Evolutionary conservation across 1,140 invertebrate species (phyloP).

Genomic region (Frieseomelitta varia): DNA sequence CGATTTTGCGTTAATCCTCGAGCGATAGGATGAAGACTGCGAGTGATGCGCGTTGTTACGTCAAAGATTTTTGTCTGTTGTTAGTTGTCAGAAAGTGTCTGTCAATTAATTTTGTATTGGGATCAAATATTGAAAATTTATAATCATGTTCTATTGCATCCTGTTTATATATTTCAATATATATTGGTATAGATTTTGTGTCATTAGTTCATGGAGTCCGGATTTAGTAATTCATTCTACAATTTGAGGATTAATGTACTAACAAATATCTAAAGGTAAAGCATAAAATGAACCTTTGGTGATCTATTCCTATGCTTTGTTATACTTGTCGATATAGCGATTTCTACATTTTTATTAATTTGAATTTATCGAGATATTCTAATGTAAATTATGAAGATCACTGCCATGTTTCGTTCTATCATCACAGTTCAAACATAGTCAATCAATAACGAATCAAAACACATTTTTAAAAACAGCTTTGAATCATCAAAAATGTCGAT

Average conservation of each 20-base stretch:
- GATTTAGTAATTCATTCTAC: neutral
- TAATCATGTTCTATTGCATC: neutral
- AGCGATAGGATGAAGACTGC: conserved; percentile 30
- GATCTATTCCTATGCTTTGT: conserved; percentile 6
- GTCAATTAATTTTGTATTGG: neutral
- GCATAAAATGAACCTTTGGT: neutral
- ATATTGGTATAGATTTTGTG: neutral
- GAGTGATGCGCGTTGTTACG: neutral
- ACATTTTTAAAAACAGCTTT: conserved; percentile 11
- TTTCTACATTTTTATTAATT: conserved; percentile 17
- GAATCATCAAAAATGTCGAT: neutral
- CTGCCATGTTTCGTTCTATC: conserved; percentile 24
- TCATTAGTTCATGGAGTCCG: neutral
- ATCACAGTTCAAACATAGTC: neutral
- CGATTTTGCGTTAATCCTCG: conserved; percentile 46
- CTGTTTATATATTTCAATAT: neutral
- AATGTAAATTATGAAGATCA: neutral
- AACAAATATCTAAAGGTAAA: no score
- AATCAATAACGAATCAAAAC: conserved; percentile 7
- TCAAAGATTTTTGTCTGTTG: neutral
- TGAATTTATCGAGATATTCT: neutral
- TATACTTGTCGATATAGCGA: no score
- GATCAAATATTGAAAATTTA: neutral
- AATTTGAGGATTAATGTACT: neutral
- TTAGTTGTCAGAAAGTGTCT: neutral